These are phyloP conservation scores for Subanguina moxae DNA, from an alignment of 1,140 invertebrate species.

Conservation along the genomic window DNA sequence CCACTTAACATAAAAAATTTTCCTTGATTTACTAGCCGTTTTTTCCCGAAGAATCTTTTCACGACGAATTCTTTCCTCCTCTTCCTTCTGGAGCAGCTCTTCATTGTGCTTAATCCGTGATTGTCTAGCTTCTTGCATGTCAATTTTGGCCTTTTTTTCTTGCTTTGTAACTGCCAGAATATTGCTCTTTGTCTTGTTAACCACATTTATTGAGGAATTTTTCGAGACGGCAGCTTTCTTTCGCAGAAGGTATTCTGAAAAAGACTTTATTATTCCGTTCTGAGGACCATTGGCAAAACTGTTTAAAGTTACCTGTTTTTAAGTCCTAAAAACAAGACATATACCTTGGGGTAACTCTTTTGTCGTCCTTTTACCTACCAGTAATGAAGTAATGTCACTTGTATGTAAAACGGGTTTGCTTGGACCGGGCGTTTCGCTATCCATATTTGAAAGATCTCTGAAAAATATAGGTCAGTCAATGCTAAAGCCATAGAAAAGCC, in stretches of 20 bases:
- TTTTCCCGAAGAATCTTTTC: conserved; percentile 19
- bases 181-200: conserved; percentile 1
- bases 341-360: too few relatives aligned
- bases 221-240: conserved; percentile 9
- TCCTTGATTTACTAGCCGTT: conserved; percentile 10
- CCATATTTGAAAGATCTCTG: not conserved
- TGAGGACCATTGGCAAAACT: too few relatives aligned
- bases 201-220: too few relatives aligned
- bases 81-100: conserved; percentile 21
- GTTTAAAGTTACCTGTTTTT: too few relatives aligned
- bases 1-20: too few relatives aligned
- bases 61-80: conserved; percentile 24
- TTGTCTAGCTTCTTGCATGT: conserved; percentile 6
- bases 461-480: too few relatives aligned
- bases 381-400: not conserved
- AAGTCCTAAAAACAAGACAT: too few relatives aligned
- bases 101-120: conserved; percentile 10
- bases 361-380: not conserved
- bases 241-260: conserved; percentile 5
- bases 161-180: conserved; percentile 27
- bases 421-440: not conserved
- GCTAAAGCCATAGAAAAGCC: too few relatives aligned
- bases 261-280: conserved; percentile 8
- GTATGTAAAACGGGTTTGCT: conserved; percentile 1
- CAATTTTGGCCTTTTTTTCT: conserved; percentile 25